phyloP scores from a whole-genome alignment of 2,888 invertebrate species.

The Lasioglossum oenotherae region DNA sequence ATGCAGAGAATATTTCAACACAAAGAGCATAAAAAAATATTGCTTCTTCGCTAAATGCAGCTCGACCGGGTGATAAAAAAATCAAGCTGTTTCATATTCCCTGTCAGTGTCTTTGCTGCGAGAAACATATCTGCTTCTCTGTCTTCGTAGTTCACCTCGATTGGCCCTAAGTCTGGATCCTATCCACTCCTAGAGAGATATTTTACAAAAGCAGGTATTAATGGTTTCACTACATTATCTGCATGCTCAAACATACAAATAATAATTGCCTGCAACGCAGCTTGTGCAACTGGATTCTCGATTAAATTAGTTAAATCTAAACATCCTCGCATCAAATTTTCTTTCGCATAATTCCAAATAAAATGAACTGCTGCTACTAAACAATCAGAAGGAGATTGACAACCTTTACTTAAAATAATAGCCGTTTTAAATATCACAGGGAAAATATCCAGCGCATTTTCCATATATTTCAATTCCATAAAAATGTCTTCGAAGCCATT shows the following conservation, averaged over 20 bases:
- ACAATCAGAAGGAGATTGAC: background rate
- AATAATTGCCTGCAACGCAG: background rate
- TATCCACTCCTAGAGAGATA: background rate
- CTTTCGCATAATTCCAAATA: background rate
- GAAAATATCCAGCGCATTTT: background rate
- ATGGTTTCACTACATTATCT: background rate
- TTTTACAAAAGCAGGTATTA: background rate
- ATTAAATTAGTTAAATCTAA: background rate
- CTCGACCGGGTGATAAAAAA: too few relatives aligned
- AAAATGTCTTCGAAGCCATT: background rate
- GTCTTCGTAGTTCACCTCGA: too few relatives aligned
- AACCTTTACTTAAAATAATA: background rate
- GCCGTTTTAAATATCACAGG: background rate
- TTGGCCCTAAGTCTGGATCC: background rate
- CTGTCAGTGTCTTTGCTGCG: too few relatives aligned
- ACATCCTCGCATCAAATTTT: background rate
- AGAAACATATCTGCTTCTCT: too few relatives aligned
- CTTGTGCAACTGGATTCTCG: background rate
- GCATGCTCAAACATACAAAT: background rate
- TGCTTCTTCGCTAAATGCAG: too few relatives aligned
- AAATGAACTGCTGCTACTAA: background rate
- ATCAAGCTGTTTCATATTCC: too few relatives aligned
- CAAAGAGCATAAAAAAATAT: too few relatives aligned
- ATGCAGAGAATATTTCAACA: too few relatives aligned
- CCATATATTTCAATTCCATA: background rate